A percentile compares a stretch with the other conserved stretches of the same genome.
Conservation (phyloP, 2,113 vertebrate species). For the Abramis brama region DNA sequence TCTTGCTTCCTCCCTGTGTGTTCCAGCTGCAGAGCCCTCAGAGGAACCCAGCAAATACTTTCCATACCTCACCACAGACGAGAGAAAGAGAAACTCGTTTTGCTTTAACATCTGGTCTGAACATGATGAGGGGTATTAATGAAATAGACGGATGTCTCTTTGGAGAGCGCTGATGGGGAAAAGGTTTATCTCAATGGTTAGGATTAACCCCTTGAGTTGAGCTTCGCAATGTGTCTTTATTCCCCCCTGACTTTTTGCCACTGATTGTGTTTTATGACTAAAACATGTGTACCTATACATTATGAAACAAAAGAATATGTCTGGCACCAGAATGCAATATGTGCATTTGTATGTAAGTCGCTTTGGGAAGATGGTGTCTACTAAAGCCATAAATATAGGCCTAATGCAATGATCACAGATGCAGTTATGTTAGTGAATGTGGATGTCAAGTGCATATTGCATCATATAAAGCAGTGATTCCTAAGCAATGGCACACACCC, state of each 20-base stretch:
- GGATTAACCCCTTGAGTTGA: constrained; percentile 23
- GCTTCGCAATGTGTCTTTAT: neutral
- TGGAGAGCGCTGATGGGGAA: constrained; percentile 23
- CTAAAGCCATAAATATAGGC: neutral
- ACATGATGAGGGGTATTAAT: constrained; percentile 49
- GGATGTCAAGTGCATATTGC: neutral
- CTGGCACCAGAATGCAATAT: neutral
- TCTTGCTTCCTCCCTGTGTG: constrained; percentile 44
- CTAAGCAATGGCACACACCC: neutral
- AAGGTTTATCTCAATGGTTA: constrained; percentile 35
- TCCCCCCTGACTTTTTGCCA: neutral
- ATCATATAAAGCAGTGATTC: neutral
- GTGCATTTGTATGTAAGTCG: neutral
- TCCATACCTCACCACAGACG: constrained; percentile 63
- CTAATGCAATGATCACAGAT: constrained; percentile 7
- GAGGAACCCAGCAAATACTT: constrained; percentile 63
- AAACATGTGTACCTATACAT: constrained; percentile 10
- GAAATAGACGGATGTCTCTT: constrained; percentile 50
- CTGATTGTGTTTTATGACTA: constrained; percentile 20
- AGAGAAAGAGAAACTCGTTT: constrained; percentile 54
- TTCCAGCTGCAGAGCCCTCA: constrained; percentile 62
- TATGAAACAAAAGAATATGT: neutral
- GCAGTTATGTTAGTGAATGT: neutral
- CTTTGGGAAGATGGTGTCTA: neutral
- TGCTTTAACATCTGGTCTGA: constrained; percentile 60